These are phyloP conservation scores for Cyrtonyx montezumae DNA, from an alignment of 2,113 vertebrate species.

Conservation along the genomic window DNA sequence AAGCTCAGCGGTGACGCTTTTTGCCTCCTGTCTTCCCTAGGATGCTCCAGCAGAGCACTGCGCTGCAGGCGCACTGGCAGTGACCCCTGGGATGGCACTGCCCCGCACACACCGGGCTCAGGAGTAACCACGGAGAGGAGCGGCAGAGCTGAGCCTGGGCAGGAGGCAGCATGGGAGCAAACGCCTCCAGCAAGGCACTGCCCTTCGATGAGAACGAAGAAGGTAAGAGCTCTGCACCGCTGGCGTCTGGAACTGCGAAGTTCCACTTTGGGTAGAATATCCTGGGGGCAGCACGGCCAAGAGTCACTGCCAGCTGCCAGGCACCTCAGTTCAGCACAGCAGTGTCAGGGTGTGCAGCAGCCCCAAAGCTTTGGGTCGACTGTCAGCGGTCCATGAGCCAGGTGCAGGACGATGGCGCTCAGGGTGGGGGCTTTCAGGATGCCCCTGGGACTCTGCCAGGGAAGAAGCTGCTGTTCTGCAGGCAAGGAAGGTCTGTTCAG, in stretches of 20 bases:
- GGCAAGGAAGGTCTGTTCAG: neutral
- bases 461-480: neutral
- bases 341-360: neutral
- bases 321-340: rapidly evolving
- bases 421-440: neutral
- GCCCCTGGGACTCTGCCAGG: neutral
- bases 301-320: rapidly evolving
- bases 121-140: neutral
- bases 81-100: neutral
- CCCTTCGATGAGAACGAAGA: conserved; percentile 82
- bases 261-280: neutral
- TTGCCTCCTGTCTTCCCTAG: conserved; percentile 23
- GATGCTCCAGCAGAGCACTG: neutral
- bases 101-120: neutral
- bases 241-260: neutral
- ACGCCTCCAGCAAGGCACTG: conserved; percentile 87
- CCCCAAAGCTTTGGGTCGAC: rapidly evolving
- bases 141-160: neutral
- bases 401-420: neutral
- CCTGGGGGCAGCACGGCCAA: neutral
- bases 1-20: neutral
- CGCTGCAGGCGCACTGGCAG: neutral
- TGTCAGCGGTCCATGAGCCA: rapidly evolving
- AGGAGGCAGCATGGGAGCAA: conserved; percentile 87
- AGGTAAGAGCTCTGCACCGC: conserved; percentile 77